Evolutionary conservation across 2,113 vertebrate species (phyloP), one percentile per base, ranked within the genome.

Genomic region (Martes martes): DNA sequence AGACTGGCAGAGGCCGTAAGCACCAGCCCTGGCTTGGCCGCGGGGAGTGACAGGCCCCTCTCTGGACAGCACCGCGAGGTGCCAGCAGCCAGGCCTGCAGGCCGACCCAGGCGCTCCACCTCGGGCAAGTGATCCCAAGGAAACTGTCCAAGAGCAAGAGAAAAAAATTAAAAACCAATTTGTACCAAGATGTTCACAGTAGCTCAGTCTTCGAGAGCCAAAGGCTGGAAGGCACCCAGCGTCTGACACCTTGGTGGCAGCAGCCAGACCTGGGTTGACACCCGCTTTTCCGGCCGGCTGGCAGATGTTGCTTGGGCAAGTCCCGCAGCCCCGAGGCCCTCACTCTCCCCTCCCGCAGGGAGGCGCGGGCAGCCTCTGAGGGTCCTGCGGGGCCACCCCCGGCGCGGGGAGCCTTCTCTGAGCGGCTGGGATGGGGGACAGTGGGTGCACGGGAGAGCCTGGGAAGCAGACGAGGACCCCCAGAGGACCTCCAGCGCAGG

Each of bases 81-180:
- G 7, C 57, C 57, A 21, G 57, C 82, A 55, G 47, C 82, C 82
- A 4, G 1, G 74, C 91, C 78, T 39, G 79, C 90, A 6, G 10
- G 47, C 78, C 50, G 85, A 59, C 76, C 84, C 87, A 3, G 85
- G 78, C 10, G 11, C 5, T 67, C 84, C 84, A 61, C 89, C 81
- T 97, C 13, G 1, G 95, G 94, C 92, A 95, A 90, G 0, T n/a
- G 92, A 96, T 76, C 79, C 95, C 90, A 47, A 97, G 98, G 97
- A 97, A 98, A 80, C n/a, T 18, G 13, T 97, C 98, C 97, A 98
- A 97, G 93, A 61, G 69, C 50, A 69, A 86, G 73, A 94, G 15
- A 82, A 47, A 82, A 95, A 92, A 94, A 91, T 81, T 86, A 67
- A 93, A 93, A 80, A 92, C 79, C 16, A 19, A 97, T 97, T 92